Conservation (phyloP, 2,888 invertebrate genomes). For the Clostera curtula region DNA sequence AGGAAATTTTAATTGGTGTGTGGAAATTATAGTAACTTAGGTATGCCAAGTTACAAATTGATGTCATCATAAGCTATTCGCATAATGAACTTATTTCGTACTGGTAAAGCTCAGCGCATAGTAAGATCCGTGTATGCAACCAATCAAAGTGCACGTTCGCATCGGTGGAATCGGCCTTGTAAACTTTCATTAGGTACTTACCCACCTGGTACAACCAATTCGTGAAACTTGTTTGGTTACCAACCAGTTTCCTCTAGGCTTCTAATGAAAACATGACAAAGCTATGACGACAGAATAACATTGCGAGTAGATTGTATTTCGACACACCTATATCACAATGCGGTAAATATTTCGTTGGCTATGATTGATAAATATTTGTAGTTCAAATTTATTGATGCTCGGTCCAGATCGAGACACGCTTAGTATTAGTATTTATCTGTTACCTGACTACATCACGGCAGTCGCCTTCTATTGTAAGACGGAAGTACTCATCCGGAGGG, state of each 20-base stretch:
- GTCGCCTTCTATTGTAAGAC: conserved; percentile 87
- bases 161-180: conserved; percentile 23
- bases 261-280: conserved; percentile 29
- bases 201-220: conserved; percentile 22
- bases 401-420: too few relatives aligned
- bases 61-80: too few relatives aligned
- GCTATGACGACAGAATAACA: conserved; percentile 27
- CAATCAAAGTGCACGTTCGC: too few relatives aligned
- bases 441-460: conserved; percentile 96
- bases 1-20: too few relatives aligned
- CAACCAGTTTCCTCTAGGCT: conserved; percentile 30
- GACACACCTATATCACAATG: conserved; percentile 14
- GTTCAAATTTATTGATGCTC: too few relatives aligned
- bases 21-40: too few relatives aligned
- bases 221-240: conserved; percentile 27
- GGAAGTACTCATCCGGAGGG: conserved; percentile 94
- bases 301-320: conserved; percentile 19
- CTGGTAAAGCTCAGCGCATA: too few relatives aligned
- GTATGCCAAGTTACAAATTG: too few relatives aligned
- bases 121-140: too few relatives aligned
- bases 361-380: too few relatives aligned
- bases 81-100: too few relatives aligned
- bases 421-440: too few relatives aligned
- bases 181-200: conserved; percentile 27
- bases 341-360: conserved; percentile 1